Conservation (phyloP, 2,113 vertebrate species). For the Desmodus rotundus region DNA sequence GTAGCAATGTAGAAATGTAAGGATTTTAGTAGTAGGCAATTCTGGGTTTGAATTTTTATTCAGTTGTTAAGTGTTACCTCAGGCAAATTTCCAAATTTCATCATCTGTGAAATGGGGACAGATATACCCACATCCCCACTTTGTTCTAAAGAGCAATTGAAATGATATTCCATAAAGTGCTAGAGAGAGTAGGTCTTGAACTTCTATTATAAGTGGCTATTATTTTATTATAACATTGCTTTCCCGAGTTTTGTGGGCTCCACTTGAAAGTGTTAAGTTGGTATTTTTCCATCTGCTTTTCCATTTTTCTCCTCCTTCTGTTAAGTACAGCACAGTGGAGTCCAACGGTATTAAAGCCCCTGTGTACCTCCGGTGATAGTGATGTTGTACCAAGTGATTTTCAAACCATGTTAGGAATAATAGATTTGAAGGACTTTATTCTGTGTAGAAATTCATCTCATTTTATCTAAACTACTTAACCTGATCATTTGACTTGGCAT, state of each 20-base stretch:
- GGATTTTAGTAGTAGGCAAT: background rate
- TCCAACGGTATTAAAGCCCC: background rate
- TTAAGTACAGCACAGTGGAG: background rate
- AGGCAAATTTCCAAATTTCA: background rate
- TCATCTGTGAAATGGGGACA: background rate
- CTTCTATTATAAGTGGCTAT: background rate
- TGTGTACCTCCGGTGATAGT: background rate
- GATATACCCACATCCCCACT: background rate
- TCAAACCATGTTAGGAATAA: background rate
- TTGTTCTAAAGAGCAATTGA: background rate
- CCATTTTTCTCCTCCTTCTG: background rate
- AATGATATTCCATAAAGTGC: background rate
- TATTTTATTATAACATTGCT: background rate
- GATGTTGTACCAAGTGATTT: background rate
- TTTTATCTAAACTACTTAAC: constrained; percentile 8
- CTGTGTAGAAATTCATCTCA: background rate
- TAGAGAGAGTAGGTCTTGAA: background rate
- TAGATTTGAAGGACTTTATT: constrained; percentile 21
- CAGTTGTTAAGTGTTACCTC: background rate
- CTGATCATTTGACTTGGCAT: background rate
- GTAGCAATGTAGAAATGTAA: background rate
- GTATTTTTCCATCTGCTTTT: background rate
- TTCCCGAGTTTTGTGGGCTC: background rate
- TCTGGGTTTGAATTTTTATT: constrained; percentile 3
- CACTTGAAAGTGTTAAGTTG: constrained; percentile 12